Percentiles rank a stretch among this genome's conserved stretches.
phyloP scores from a whole-genome alignment of 1,140 invertebrate species.

The Tenebrio molitor region DNA sequence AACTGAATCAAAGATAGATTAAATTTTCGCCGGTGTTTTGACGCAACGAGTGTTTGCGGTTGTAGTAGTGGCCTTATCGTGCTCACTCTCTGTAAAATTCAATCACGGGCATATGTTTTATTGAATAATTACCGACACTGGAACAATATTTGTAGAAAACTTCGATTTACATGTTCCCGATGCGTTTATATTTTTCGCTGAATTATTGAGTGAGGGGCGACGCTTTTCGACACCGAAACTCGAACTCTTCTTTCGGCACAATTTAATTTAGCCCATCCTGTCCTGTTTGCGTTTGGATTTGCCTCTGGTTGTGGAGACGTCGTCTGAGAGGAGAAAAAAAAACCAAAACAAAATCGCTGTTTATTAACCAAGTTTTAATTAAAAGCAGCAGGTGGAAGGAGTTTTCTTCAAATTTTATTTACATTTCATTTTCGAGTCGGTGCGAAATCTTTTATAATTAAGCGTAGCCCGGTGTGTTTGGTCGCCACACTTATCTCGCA shows the following conservation, averaged over 20 bases:
- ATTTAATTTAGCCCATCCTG: no score
- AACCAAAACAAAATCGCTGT: background rate
- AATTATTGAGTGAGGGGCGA: background rate
- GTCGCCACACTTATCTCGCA: background rate
- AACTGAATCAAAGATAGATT: conserved; percentile 20
- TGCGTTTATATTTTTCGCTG: background rate
- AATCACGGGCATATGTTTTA: conserved; percentile 26
- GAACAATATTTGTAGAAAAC: conserved; percentile 5
- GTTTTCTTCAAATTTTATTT: conserved; percentile 37
- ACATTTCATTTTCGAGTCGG: conserved; percentile 28
- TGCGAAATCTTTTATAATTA: conserved; percentile 38
- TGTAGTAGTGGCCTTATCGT: conserved; percentile 1
- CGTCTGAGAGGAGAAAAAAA: conserved; percentile 1
- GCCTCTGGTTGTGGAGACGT: no score
- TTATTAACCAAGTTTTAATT: conserved; percentile 37
- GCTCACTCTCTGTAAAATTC: conserved; percentile 10
- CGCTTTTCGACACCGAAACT: background rate
- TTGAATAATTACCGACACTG: conserved; percentile 9
- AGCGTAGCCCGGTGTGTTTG: no score
- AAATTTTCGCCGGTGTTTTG: conserved; percentile 5
- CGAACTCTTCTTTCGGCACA: no score
- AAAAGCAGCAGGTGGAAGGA: conserved; percentile 36
- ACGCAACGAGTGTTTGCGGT: conserved; percentile 10
- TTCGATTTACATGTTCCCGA: conserved; percentile 4
- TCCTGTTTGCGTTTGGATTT: no score